A percentile compares a stretch with the other conserved stretches of the same genome.
Conservation (phyloP, 1,140 invertebrate species). For the Dendrolimus punctatus region DNA sequence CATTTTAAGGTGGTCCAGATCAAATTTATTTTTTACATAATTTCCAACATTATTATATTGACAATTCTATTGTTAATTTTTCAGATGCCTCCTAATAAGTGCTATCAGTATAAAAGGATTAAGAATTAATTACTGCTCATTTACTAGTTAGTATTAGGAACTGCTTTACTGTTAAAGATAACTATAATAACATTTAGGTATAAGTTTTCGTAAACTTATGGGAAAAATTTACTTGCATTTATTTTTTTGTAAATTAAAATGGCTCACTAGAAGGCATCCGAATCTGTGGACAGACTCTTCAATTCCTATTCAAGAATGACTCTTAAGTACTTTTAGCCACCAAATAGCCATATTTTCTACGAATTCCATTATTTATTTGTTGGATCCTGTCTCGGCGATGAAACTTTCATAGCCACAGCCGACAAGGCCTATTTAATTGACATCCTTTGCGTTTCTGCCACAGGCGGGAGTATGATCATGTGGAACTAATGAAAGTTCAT, state of each 20-base stretch:
- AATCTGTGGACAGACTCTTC: slow-evolving; percentile 36
- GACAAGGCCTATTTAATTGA: slow-evolving; percentile 64
- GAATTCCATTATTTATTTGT: slow-evolving; percentile 40
- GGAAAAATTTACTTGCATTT: too few relatives aligned
- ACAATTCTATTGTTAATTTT: neutral
- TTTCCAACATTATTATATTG: slow-evolving; percentile 2
- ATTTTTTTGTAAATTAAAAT: slow-evolving; percentile 22
- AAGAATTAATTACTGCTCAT: slow-evolving; percentile 39
- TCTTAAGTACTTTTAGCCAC: slow-evolving; percentile 37
- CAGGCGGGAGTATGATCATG: slow-evolving; percentile 21
- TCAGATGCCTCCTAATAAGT: slow-evolving; percentile 31
- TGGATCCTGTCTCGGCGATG: slow-evolving; percentile 23
- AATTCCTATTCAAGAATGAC: slow-evolving; percentile 44
- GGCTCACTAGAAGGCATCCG: slow-evolving; percentile 30
- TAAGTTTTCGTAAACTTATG: neutral
- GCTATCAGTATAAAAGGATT: slow-evolving; percentile 35
- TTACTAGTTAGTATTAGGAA: slow-evolving; percentile 59
- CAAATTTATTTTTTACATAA: too few relatives aligned
- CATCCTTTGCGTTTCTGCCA: slow-evolving; percentile 38
- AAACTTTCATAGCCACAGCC: slow-evolving; percentile 38
- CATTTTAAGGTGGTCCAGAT: too few relatives aligned
- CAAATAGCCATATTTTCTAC: slow-evolving; percentile 29
- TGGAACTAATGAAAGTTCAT: slow-evolving; percentile 49
- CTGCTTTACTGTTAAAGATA: slow-evolving; percentile 20
- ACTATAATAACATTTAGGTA: neutral